Evolutionary conservation across 2,888 invertebrate genomes (phyloP).

Genomic region (Synergus laeviventris): DNA sequence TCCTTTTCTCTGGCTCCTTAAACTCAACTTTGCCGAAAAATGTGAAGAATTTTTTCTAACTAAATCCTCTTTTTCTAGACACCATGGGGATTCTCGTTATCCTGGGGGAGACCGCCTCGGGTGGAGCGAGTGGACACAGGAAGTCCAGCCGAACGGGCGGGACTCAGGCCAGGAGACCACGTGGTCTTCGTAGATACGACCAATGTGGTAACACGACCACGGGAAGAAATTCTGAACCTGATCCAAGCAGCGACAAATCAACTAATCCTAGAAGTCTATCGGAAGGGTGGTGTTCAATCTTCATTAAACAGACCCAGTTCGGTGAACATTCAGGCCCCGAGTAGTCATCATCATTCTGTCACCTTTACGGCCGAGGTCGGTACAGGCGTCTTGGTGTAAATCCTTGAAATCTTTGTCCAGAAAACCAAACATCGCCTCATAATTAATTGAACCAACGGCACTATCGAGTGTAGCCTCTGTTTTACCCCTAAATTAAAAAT

Average conservation of each 20-base stretch:
- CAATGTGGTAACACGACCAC: conserved; percentile 89
- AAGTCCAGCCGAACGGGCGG: conserved; percentile 89
- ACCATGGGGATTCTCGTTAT: conserved; percentile 86
- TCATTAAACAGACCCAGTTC: conserved; percentile 67
- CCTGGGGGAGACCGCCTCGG: conserved; percentile 92
- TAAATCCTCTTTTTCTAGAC: conserved; percentile 58
- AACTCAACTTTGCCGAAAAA: not conserved
- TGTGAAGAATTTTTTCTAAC: not conserved
- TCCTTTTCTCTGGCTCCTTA: not conserved
- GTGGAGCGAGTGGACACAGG: conserved; percentile 90
- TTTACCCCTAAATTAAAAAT: conserved; percentile 42
- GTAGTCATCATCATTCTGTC: conserved; percentile 77
- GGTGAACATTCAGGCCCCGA: conserved; percentile 60
- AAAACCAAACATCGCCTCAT: conserved; percentile 20
- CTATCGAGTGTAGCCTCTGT: conserved; percentile 21
- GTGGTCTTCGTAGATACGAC: conserved; percentile 92
- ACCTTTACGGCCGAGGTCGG: conserved; percentile 95
- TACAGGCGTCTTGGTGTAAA: conserved; percentile 89
- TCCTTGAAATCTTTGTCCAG: conserved; percentile 16
- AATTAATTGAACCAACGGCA: conserved; percentile 16
- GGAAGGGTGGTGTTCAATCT: conserved; percentile 65
- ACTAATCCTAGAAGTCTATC: conserved; percentile 71
- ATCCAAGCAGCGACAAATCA: conserved; percentile 79
- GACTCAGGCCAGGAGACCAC: conserved; percentile 89
- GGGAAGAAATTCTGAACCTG: conserved; percentile 81